Base-by-base conservation (phyloP, 2,113 vertebrate species). In the Osmerus mordax region DNA sequence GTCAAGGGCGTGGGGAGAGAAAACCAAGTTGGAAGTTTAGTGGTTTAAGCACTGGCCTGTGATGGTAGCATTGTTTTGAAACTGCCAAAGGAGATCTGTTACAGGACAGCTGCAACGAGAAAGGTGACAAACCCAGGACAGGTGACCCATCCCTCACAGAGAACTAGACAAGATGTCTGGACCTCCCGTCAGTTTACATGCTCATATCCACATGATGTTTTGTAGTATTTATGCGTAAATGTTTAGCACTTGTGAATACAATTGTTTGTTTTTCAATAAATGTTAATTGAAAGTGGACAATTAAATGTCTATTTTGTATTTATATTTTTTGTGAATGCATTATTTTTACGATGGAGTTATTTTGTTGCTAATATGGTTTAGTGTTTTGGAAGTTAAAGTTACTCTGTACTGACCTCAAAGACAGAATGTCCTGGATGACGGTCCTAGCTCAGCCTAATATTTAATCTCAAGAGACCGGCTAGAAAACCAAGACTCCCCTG, bases 231-330 rank as follows among this genome's bases (percentile, higher is more conserved):
- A 51, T 19, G 13, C n/a, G 14, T 47, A 55, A 55, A 56, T 56
- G n/a, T 56, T 47, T 36, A 78, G 18, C 0, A 1, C 41, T 47
- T 11, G 9, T 47, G 41, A 47, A 36, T 36, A 36, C 32, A 47
- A 9, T 11, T 47, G 41, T 11, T 47, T 47, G 41, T 47, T 36
- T 21, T 66, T 4, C 66, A 82, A 81, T 82, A 84, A 86, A 83
- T 72, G 28, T 58, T 19, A 12, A 69, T 28, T 25, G 25, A 25
- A 59, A 12, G 14, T 69, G 55, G 7, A 9, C 5, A 2, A 18
- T n/a, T 32, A 7, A 47, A 47, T 36, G 41, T 9, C 53, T 56
- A 0, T 18, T 56, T 11, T 18, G 55, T 6, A 56, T 9, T 56
- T 6, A 18, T 16, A 15, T 3, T 4, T 5, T 14, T 55, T 55